Conservation (phyloP, 2,888 invertebrate genomes). For the Lissocephala sabroskyi region DNA sequence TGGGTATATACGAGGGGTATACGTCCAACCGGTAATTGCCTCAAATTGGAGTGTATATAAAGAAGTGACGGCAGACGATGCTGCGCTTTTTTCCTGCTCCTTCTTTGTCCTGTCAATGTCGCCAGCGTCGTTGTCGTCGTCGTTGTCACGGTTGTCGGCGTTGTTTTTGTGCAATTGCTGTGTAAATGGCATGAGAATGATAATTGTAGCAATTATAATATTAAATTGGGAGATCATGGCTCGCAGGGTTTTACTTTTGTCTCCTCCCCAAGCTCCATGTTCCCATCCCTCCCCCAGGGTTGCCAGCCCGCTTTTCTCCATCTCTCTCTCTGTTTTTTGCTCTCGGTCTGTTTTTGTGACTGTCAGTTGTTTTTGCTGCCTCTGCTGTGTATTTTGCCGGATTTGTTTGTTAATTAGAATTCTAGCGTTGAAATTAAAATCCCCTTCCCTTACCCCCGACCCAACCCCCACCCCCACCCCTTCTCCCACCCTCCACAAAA, state of each 20-base stretch:
- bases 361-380: constrained; percentile 11
- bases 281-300: background rate
- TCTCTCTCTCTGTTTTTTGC: constrained; percentile 2
- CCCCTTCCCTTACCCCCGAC: constrained; percentile 24
- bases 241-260: constrained; percentile 50
- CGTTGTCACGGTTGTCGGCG: constrained; percentile 8
- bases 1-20: constrained; percentile 11
- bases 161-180: constrained; percentile 60
- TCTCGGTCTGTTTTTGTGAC: constrained; percentile 20
- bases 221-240: constrained; percentile 73
- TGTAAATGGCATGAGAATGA: constrained; percentile 69
- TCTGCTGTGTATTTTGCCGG: constrained; percentile 55
- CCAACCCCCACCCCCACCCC: background rate
- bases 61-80: constrained; percentile 13
- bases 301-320: constrained; percentile 35
- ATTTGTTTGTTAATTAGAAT: constrained; percentile 72
- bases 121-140: constrained; percentile 2
- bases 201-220: constrained; percentile 73
- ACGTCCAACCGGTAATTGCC: constrained; percentile 48
- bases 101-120: constrained; percentile 21
- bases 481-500: too few relatives aligned
- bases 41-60: constrained; percentile 54
- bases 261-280: background rate
- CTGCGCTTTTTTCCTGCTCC: constrained; percentile 1
- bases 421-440: constrained; percentile 69